A percentile compares a stretch with the other conserved stretches of the same genome.
Evolutionary conservation across 2,113 vertebrate genomes (phyloP).

Genomic region (Pseudorhombus dupliciocellatus): DNA sequence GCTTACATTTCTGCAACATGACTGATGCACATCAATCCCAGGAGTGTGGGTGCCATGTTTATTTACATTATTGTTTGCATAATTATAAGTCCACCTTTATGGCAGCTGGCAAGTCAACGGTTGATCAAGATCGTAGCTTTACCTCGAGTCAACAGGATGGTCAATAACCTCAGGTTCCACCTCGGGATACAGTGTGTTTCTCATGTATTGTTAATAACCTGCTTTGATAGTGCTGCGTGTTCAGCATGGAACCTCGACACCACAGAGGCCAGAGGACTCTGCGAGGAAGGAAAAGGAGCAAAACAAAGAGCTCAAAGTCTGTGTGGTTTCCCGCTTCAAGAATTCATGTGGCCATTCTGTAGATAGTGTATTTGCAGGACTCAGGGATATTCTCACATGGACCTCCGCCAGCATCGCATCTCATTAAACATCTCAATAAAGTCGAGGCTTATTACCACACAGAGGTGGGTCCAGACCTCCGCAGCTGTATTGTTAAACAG

Average conservation of each 20-base stretch:
- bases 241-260: conserved; percentile 7
- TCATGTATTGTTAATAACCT: conserved; percentile 48
- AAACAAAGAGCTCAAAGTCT: conserved; percentile 3
- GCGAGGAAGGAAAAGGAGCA: background rate
- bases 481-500: conserved; percentile 24
- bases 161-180: background rate
- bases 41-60: background rate
- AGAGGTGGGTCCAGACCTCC: conserved; percentile 28
- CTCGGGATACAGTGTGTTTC: conserved; percentile 32
- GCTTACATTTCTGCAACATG: too few relatives aligned
- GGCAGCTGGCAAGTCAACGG: conserved; percentile 5
- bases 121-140: background rate
- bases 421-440: conserved; percentile 40
- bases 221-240: conserved; percentile 53
- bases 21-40: too few relatives aligned
- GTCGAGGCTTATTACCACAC: conserved; percentile 35
- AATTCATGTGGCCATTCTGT: conserved; percentile 6
- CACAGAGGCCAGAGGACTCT: background rate
- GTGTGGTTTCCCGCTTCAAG: conserved; percentile 17
- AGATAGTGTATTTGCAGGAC: background rate
- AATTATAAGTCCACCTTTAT: conserved; percentile 6
- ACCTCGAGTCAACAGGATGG: background rate
- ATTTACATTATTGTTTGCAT: conserved; percentile 8
- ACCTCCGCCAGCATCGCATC: conserved; percentile 18
- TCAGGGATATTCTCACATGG: background rate